These are phyloP conservation scores for Torymus aiolomorphi DNA, from an alignment of 2,888 invertebrate species.

Conservation along the genomic window DNA sequence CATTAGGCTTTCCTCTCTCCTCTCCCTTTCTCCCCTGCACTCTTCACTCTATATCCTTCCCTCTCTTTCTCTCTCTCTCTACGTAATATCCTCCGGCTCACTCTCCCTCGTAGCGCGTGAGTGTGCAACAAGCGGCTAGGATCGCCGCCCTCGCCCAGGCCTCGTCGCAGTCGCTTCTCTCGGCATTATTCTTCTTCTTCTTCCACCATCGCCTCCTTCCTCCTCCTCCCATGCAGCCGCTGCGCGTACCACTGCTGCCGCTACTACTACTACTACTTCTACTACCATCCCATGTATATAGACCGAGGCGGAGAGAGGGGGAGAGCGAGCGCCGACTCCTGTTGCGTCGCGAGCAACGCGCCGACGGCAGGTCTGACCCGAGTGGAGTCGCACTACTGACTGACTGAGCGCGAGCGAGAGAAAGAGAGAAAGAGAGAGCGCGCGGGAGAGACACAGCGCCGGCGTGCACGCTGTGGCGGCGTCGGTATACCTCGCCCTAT, in stretches of 20 bases:
- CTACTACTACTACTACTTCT: background rate
- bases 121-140: too few relatives aligned
- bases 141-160: too few relatives aligned
- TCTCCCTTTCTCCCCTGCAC: too few relatives aligned
- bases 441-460: background rate
- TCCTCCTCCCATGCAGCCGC: too few relatives aligned
- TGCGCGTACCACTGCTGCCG: background rate
- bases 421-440: background rate
- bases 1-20: slow-evolving; percentile 10
- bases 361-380: slow-evolving; percentile 65
- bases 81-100: too few relatives aligned
- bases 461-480: background rate
- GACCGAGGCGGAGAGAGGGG: background rate
- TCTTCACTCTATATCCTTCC: too few relatives aligned
- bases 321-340: slow-evolving; percentile 12
- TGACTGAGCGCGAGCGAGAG: slow-evolving; percentile 58
- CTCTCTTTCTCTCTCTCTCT: too few relatives aligned
- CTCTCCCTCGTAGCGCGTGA: too few relatives aligned
- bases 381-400: slow-evolving; percentile 73
- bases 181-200: too few relatives aligned
- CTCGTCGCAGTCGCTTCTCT: too few relatives aligned
- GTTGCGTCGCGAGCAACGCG: slow-evolving; percentile 36
- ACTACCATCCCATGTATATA: too few relatives aligned
- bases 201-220: too few relatives aligned
- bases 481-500: background rate